A percentile compares a stretch with the other conserved stretches of the same genome.
Conservation (phyloP, 2,888 invertebrate species). For the Brachynemurus nebulosus region DNA sequence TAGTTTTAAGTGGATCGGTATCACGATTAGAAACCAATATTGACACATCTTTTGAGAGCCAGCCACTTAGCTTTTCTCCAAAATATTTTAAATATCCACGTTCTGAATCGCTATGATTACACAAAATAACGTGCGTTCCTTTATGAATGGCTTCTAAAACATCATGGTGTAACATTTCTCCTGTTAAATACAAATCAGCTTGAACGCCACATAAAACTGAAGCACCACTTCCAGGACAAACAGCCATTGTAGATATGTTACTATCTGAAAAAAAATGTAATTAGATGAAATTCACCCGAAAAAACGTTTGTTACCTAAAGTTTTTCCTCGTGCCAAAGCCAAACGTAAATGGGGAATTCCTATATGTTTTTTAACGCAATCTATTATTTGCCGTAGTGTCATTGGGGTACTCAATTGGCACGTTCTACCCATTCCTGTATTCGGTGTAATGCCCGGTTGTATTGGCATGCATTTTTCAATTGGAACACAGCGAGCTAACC, state of each 20-base stretch:
- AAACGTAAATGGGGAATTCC: slow-evolving; percentile 56
- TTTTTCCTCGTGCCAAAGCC: slow-evolving; percentile 41
- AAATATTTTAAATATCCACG: slow-evolving; percentile 66
- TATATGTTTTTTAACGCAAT: slow-evolving; percentile 53
- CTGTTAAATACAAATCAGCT: slow-evolving; percentile 76
- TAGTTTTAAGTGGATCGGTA: slow-evolving; percentile 60
- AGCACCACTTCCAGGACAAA: slow-evolving; percentile 84
- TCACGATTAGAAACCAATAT: slow-evolving; percentile 59
- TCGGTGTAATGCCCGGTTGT: slow-evolving; percentile 28
- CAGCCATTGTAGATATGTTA: slow-evolving; percentile 48
- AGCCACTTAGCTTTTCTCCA: slow-evolving; percentile 21
- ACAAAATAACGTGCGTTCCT: slow-evolving; percentile 67
- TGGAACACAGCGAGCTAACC: slow-evolving; percentile 63
- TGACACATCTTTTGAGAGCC: slow-evolving; percentile 37
- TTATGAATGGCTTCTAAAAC: slow-evolving; percentile 72
- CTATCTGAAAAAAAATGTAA: slow-evolving; percentile 29
- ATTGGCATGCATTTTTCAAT: slow-evolving; percentile 31
- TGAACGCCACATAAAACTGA: slow-evolving; percentile 55
- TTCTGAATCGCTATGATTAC: slow-evolving; percentile 90
- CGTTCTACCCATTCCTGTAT: slow-evolving; percentile 40
- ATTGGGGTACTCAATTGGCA: slow-evolving; percentile 36
- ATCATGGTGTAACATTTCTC: slow-evolving; percentile 94
- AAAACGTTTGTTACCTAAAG: slow-evolving; percentile 25
- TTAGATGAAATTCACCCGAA: neutral
- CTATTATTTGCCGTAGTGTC: slow-evolving; percentile 45